Evolutionary conservation across 2,888 invertebrate species (phyloP).

Genomic region (Parnassius apollo): DNA sequence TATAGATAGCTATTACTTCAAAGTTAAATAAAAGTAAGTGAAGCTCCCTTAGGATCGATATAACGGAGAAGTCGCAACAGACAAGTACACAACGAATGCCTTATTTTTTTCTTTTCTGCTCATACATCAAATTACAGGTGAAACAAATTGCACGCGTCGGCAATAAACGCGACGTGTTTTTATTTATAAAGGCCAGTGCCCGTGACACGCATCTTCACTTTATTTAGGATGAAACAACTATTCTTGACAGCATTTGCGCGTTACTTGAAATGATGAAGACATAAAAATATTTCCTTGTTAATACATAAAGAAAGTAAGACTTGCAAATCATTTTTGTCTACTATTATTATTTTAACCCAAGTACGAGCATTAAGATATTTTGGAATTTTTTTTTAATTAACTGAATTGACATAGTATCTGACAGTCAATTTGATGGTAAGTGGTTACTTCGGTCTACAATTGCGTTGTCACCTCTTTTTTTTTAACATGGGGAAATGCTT

Average conservation of each 20-base stretch:
- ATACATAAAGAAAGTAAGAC: not conserved
- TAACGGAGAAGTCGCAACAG: conserved; percentile 18
- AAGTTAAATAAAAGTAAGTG: no score
- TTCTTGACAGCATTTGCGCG: conserved; percentile 25
- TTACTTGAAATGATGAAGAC: not conserved
- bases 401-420: no score
- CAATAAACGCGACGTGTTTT: conserved; percentile 62
- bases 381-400: no score
- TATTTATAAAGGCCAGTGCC: conserved; percentile 56
- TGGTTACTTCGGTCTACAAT: no score
- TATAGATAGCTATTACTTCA: no score
- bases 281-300: not conserved
- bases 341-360: not conserved
- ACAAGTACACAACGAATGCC: conserved; percentile 23
- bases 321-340: not conserved
- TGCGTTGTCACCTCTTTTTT: no score
- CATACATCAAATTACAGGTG: conserved; percentile 71
- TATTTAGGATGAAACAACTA: conserved; percentile 28
- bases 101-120: conserved; percentile 35
- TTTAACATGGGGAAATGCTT: no score
- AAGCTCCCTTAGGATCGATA: no score
- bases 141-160: conserved; percentile 59
- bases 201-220: conserved; percentile 48
- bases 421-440: no score
- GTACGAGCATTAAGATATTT: no score